Evolutionary conservation across 2,113 vertebrate genomes (phyloP), one percentile per base, ranked within the genome.

Genomic region (Phycodurus eques): DNA sequence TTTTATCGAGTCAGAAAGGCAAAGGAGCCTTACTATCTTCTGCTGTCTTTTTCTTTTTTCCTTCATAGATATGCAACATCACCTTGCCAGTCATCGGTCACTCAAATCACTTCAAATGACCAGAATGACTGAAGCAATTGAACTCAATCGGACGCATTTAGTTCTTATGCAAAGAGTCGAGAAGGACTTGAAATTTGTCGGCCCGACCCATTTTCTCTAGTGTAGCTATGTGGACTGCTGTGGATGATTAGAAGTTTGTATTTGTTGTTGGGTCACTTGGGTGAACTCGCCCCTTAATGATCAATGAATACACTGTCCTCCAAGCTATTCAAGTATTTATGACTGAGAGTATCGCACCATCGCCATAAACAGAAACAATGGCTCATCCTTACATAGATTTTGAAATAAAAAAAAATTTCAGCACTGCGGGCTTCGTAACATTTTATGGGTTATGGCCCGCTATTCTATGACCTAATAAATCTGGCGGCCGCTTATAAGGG

Each of bases 391-490:
- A 17, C 13, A 73, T 13, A 39, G 17, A 42, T 42, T 42, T 4
- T 14, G 27, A 27, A 53, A 39, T 8, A 27, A 64, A 0, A 53
- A 3, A 47, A 8, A n/a, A 9, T 72, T 71, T 35, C 49, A 33
- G 59, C 42, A 39, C 27, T 63, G 72, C 61, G 2, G 27, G 10
- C 63, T 65, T 15, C 3, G 74, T 54, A 56, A 46, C 9, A 11
- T 43, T 83, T 43, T 70, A 54, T 75, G 75, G 64, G 31, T 51
- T 15, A 22, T 10, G 20, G 53, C 53, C 17, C 53, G n/a, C 51
- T 59, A 51, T 65, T 42, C n/a, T 59, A 22, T 67, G 80, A 67
- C 46, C 68, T 78, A 56, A 73, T 72, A 78, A 77, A 76, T 77
- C 65, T 74, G 70, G 56, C 1, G 47, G 10, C 35, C 62, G 75